Evolutionary conservation across 2,888 invertebrate genomes (phyloP).

Genomic region (Drosophila incognita): DNA sequence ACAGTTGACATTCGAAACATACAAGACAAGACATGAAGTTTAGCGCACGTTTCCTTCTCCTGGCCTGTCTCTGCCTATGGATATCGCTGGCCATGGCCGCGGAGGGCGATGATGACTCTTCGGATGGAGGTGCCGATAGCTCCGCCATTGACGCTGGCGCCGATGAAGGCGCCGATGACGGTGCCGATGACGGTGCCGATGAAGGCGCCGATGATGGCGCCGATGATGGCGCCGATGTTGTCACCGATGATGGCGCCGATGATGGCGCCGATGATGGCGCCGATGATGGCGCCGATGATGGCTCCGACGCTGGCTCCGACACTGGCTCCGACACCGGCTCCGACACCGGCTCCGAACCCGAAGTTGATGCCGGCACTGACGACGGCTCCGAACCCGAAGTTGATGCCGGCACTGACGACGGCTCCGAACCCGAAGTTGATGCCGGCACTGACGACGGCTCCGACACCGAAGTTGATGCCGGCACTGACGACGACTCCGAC

Average conservation of each 20-base stretch:
- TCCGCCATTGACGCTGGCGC: neutral
- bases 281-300: accelerated
- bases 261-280: accelerated
- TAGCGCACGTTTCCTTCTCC: conserved; percentile 31
- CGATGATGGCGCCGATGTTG: neutral
- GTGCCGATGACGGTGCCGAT: neutral
- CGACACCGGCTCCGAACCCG: accelerated
- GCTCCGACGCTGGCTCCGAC: no score
- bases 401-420: no score
- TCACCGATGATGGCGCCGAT: neutral
- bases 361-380: no score
- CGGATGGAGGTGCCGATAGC: neutral
- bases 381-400: no score
- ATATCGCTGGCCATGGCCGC: conserved; percentile 10
- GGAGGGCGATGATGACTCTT: neutral
- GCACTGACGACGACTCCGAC: accelerated
- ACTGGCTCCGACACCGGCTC: no score
- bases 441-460: no score
- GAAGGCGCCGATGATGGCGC: accelerated
- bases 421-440: no score
- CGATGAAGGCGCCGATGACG: neutral
- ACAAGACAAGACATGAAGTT: conserved; percentile 42
- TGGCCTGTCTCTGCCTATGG: conserved; percentile 43
- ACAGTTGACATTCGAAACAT: conserved; percentile 20
- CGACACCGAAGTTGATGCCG: accelerated